Base-by-base conservation (phyloP, 2,888 invertebrate genomes). In the Aporophyla lueneburgensis region DNA sequence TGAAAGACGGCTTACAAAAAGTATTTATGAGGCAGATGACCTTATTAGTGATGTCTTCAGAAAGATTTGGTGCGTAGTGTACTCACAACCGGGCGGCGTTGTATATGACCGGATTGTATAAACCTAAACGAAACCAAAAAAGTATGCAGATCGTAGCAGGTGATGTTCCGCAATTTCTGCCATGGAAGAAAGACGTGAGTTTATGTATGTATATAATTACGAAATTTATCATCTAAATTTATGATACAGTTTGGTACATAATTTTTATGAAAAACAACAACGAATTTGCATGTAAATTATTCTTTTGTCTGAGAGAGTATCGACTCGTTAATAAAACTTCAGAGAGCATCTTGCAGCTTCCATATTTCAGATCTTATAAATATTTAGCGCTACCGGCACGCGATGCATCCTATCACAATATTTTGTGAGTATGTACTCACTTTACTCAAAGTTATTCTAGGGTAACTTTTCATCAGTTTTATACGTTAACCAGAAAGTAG, bases 301-400 rank as follows among this genome's bases (percentile, higher is more conserved):
- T 49, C 46, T 49, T 77, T 74, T 69, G 58, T 70, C 49, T 54
- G 21, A 24, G 12, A 54, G n/a, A 43, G 7, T 40, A 76, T 70
- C 66, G 58, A 59, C 27, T 61, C 58, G 56, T 85, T 85, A 53
- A 73, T 73, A 73, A 73, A 85, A 76, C 73, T 68, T 76, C 58
- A 61, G 70, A 77, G 61, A 40, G 58, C 68, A 62, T 59, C 71
- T 62, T 71, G 71, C 80, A 76, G 70, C 71, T 76, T 71, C 71
- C 74, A 84, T 84, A 73, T 62, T 80, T 76, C n/a, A 80, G 71
- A 40, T 69, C 72, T 80, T 84, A 84, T 83, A 76, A 81, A 83
- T 83, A 83, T 83, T 83, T 81, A 83, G 54, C 51, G 71, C 3
- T 58, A 53, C 56, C 63, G 54, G 62, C 71, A 33, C 65, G 59